Conservation (phyloP, 2,797 vertebrate genomes). For the Coendou prehensilis region DNA sequence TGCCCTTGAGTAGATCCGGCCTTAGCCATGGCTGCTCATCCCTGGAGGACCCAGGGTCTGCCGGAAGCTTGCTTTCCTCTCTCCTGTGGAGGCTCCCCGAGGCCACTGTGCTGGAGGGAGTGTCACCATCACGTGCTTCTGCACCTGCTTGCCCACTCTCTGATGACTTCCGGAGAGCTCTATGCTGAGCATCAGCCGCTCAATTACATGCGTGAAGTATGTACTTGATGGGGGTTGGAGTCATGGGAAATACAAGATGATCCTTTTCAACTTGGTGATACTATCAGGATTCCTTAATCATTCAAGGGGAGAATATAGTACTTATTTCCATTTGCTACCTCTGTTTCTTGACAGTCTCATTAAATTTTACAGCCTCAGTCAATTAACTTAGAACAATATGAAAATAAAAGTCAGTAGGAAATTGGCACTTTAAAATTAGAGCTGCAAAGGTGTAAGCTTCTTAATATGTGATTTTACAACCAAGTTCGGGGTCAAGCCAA, state of each 20-base stretch:
- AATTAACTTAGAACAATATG: neutral
- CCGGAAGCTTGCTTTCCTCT: too few relatives aligned
- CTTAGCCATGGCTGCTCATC: too few relatives aligned
- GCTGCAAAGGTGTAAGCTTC: neutral
- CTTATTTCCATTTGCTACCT: neutral
- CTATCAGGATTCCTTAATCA: neutral
- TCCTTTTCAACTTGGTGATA: neutral
- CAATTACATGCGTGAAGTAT: neutral
- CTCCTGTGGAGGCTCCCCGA: neutral
- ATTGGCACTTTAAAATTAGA: neutral
- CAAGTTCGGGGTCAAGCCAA: neutral
- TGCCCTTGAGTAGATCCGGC: neutral
- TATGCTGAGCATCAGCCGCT: neutral
- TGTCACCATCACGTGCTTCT: neutral
- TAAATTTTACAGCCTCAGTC: neutral
- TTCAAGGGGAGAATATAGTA: neutral
- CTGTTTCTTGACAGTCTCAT: neutral
- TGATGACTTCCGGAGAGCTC: neutral
- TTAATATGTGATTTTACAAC: neutral
- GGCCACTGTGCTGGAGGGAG: neutral
- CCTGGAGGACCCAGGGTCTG: neutral
- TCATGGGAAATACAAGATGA: neutral
- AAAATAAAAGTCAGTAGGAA: neutral
- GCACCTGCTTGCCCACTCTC: neutral
- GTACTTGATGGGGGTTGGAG: neutral